Evolutionary conservation across 2,888 invertebrate genomes (phyloP).

Genomic region (Rhaphigaster nebulosa): DNA sequence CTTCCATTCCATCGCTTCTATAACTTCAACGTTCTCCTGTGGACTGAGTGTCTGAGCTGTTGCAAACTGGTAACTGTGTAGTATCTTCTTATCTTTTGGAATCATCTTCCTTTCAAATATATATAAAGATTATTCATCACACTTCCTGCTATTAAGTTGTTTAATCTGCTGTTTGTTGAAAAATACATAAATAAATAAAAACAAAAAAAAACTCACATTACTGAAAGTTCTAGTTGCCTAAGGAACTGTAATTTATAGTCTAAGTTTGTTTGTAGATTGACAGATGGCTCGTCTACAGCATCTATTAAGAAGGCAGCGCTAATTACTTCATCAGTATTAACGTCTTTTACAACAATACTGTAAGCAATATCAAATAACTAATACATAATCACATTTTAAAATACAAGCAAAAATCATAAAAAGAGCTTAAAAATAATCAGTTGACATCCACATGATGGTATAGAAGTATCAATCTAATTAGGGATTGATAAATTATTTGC

Average conservation of each 20-base stretch:
- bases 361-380: constrained; percentile 45
- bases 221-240: constrained; percentile 81
- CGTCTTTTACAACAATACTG: constrained; percentile 77
- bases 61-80: constrained; percentile 92
- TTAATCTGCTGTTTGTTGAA: too few relatives aligned
- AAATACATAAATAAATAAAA: too few relatives aligned
- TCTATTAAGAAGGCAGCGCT: constrained; percentile 87
- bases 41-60: constrained; percentile 77
- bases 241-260: constrained; percentile 83
- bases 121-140: neutral
- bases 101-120: constrained; percentile 67
- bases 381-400: too few relatives aligned
- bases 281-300: constrained; percentile 83
- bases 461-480: too few relatives aligned
- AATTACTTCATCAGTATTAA: constrained; percentile 69
- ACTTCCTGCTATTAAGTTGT: too few relatives aligned
- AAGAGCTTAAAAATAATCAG: too few relatives aligned
- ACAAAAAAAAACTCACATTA: constrained; percentile 74
- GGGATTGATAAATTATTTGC: too few relatives aligned
- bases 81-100: constrained; percentile 77
- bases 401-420: too few relatives aligned
- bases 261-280: constrained; percentile 77
- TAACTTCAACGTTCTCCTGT: constrained; percentile 83
- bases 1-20: constrained; percentile 84
- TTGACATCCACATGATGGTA: too few relatives aligned